Percentiles rank a stretch among this genome's conserved stretches.
phyloP scores from a whole-genome alignment of 2,888 invertebrate species.

The Eurytoma adleriae region DNA sequence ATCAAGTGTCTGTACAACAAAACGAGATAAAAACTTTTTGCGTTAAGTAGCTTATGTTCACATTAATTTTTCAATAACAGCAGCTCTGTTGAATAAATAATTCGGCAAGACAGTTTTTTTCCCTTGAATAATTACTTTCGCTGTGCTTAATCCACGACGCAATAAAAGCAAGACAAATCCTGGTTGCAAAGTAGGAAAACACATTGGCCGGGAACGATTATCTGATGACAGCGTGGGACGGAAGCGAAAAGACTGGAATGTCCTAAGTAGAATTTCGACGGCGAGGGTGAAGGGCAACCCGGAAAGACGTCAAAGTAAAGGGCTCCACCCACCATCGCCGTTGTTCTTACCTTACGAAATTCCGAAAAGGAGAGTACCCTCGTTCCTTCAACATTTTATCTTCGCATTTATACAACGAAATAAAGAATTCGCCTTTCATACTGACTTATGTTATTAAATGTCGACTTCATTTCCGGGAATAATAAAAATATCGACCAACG shows the following conservation, averaged over 20 bases:
- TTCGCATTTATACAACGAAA: background rate
- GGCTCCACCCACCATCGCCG: no score
- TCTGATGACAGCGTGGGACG: background rate
- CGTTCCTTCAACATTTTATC: constrained; percentile 3
- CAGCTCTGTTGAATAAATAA: no score
- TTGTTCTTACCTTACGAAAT: no score
- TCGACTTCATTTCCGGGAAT: background rate
- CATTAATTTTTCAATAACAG: no score
- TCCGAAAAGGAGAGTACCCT: background rate
- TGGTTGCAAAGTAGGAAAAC: constrained; percentile 4
- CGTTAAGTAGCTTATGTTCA: no score
- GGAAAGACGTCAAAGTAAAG: background rate
- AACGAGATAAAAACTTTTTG: no score
- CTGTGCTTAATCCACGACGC: background rate
- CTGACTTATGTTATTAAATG: constrained; percentile 23
- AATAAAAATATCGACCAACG: no score
- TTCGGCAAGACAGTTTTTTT: no score
- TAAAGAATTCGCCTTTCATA: constrained; percentile 17
- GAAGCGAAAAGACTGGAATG: constrained; percentile 19
- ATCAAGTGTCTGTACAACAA: no score
- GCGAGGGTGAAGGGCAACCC: background rate
- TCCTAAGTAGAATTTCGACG: constrained; percentile 36
- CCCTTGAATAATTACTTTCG: no score
- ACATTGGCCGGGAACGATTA: constrained; percentile 18
- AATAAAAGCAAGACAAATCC: constrained; percentile 22